A percentile compares a stretch with the other conserved stretches of the same genome.
Conservation (phyloP, 2,797 vertebrate genomes). For the Propithecus deckenii region DNA sequence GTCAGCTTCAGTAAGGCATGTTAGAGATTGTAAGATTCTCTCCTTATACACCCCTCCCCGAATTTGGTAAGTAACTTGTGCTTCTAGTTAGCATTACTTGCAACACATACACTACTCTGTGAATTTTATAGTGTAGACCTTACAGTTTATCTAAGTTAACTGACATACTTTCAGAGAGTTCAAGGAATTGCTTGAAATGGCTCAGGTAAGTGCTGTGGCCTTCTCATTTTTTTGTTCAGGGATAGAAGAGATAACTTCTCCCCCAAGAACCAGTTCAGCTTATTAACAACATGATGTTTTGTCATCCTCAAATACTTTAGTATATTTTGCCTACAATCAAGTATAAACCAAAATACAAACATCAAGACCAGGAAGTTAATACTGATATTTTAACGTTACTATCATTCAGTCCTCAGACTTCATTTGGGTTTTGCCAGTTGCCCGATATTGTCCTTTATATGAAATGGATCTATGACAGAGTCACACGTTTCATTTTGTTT, state of each 20-base stretch:
- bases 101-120: background rate
- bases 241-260: background rate
- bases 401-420: background rate
- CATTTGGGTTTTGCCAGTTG: conserved; percentile 1
- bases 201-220: background rate
- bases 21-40: background rate
- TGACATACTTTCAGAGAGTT: background rate
- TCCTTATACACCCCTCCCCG: background rate
- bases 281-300: background rate
- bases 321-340: background rate
- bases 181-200: background rate
- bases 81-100: background rate
- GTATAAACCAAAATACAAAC: background rate
- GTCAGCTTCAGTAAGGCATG: background rate
- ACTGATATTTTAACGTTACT: background rate
- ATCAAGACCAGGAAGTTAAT: background rate
- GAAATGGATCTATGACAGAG: background rate
- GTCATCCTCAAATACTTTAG: background rate
- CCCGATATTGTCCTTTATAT: background rate
- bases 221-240: background rate
- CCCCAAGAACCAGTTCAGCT: background rate
- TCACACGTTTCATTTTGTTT: background rate
- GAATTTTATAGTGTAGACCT: background rate
- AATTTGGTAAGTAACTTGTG: background rate
- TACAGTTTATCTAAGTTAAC: background rate